Evolutionary conservation across 2,888 invertebrate species (phyloP).

Genomic region (Dryobotodes eremita): DNA sequence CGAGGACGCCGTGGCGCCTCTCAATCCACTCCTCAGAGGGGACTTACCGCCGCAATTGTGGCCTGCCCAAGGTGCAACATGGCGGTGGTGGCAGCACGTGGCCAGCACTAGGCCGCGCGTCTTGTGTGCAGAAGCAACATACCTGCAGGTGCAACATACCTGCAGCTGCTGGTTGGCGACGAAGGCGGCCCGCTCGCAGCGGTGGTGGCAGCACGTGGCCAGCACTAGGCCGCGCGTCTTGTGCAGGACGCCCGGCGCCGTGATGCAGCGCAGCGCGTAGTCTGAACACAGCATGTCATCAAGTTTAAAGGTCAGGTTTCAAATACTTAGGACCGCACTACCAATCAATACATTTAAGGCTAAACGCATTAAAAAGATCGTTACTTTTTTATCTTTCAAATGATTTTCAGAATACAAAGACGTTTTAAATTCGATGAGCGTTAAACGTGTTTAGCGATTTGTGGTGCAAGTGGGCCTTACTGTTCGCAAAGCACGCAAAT

Average conservation of each 20-base stretch:
- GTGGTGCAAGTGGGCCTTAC: background rate
- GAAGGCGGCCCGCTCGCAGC: constrained; percentile 93
- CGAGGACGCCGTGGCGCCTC: no score
- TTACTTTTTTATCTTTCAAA: background rate
- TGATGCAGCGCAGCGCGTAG: constrained; percentile 93
- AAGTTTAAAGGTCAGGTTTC: background rate
- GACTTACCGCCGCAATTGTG: no score
- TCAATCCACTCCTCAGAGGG: no score
- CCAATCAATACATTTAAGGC: background rate
- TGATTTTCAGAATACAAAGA: background rate
- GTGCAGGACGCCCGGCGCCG: constrained; percentile 79
- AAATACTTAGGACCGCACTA: background rate
- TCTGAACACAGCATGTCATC: constrained; percentile 85
- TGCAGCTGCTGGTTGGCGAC: constrained; percentile 79
- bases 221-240: constrained; percentile 92
- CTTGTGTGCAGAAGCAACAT: no score
- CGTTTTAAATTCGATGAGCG: background rate
- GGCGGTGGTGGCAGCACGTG: constrained; percentile 97
- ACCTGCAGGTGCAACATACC: constrained; percentile 69
- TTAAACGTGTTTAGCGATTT: background rate
- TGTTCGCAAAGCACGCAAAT: background rate
- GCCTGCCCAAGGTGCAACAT: no score
- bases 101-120: constrained; percentile 93
- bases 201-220: constrained; percentile 98
- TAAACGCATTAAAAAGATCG: background rate